Base-by-base conservation (phyloP, 64 coral and sea anemone genomes). In the Pachyseris speciosa region DNA sequence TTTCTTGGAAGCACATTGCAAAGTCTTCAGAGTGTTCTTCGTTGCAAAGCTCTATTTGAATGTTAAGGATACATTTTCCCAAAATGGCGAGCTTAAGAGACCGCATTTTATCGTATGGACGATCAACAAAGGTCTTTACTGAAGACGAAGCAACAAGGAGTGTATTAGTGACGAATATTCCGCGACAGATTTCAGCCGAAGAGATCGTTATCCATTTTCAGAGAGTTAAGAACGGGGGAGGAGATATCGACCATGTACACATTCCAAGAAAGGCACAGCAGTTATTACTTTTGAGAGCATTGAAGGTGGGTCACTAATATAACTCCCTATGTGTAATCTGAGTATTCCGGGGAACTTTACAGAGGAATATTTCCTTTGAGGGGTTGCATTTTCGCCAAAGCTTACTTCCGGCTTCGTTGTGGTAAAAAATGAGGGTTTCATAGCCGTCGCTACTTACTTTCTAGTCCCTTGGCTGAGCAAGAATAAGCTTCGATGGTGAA, bases 151-250 rank as follows among this genome's bases (percentile, higher is more conserved):
- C 25, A 19, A 3, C 15, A 12, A 90, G 86, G 42, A 93, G 90
- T 26, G 38, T 96, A 0, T 36, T 96, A 10, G 84, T 96, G 3
- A 40, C 45, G 1, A 67, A 86, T 72, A 43, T 96, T 11, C 67
- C 90, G 6, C 40, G 13, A 15, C 57, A 57, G 13, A 64, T 50
- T 11, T 27, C 27, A 51, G 37, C 42, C 8, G 9, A 70, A 45
- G 43, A 13, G 1, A 25, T 96, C 1, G 51, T 47, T 13, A 93
- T 96, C 13, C 69, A 96, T 67, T 96, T 96, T 37, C 94, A 96
- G 43, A 89, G 41, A 28, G 0, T 1, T 26, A 83, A 20, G 67
- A 84, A 94, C 49, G 86, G 91, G 30, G 94, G 94, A 40, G 88
- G 89, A 11, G 94, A 96, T 64, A 48, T 96, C 8, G 67, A 88